Percentiles rank a stretch among this genome's conserved stretches.
Conservation (phyloP, 2,888 invertebrate genomes). For the Ecliptopera silaceata region DNA sequence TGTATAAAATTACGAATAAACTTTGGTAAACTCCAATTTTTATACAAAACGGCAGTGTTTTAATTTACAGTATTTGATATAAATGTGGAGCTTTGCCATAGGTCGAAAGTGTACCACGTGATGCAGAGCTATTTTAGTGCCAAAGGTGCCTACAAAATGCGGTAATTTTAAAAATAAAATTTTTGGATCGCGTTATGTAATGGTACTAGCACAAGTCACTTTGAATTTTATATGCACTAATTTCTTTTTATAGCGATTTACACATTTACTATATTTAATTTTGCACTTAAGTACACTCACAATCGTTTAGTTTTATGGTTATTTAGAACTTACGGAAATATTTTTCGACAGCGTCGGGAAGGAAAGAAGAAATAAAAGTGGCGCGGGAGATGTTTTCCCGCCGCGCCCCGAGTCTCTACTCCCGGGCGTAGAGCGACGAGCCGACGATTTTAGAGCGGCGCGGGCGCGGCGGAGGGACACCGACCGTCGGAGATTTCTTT, state of each 20-base stretch:
- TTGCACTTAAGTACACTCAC: slow-evolving; percentile 69
- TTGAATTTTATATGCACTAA: slow-evolving; percentile 60
- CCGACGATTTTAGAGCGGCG: slow-evolving; percentile 84
- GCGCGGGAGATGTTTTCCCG: slow-evolving; percentile 83
- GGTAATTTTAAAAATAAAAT: slow-evolving; percentile 81
- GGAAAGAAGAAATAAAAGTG: slow-evolving; percentile 83
- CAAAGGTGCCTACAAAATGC: slow-evolving; percentile 80
- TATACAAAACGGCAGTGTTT: slow-evolving; percentile 29
- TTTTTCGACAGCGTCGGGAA: slow-evolving; percentile 81
- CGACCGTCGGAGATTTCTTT: slow-evolving; percentile 86
- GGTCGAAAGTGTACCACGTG: slow-evolving; percentile 79
- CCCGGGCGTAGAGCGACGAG: slow-evolving; percentile 84
- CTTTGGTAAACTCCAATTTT: background rate
- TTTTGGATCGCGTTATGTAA: slow-evolving; percentile 73
- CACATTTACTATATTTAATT: slow-evolving; percentile 50
- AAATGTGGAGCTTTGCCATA: slow-evolving; percentile 80
- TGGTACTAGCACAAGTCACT: slow-evolving; percentile 66
- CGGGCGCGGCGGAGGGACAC: slow-evolving; percentile 85
- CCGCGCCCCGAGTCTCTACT: slow-evolving; percentile 82
- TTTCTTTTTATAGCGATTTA: slow-evolving; percentile 51
- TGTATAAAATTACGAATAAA: background rate
- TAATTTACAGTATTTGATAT: slow-evolving; percentile 57
- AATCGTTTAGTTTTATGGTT: slow-evolving; percentile 58
- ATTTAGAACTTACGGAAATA: slow-evolving; percentile 75
- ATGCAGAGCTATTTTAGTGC: slow-evolving; percentile 76